Conservation (phyloP, 2,113 vertebrate species). For the Halcyon malimbica region DNA sequence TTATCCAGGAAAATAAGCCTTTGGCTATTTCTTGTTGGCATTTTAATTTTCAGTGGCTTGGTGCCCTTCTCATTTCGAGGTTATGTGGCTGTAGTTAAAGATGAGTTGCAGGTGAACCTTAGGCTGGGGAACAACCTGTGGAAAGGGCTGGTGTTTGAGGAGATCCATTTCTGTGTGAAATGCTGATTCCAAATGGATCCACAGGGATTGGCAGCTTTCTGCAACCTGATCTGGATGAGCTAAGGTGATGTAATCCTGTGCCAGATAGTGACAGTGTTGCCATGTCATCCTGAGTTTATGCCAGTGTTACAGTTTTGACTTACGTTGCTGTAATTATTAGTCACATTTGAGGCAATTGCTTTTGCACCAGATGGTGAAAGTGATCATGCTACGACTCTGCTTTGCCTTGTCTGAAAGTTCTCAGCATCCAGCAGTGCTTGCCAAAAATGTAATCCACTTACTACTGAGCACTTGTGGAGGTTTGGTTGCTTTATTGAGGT, state of each 20-base stretch:
- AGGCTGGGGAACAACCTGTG: neutral
- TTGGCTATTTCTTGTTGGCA: neutral
- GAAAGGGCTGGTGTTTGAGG: neutral
- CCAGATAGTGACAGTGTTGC: accelerated
- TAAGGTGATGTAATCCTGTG: neutral
- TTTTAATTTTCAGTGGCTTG: neutral
- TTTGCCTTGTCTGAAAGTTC: neutral
- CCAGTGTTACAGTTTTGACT: neutral
- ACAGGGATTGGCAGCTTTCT: neutral
- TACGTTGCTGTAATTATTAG: slow-evolving; percentile 4
- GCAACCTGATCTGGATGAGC: neutral
- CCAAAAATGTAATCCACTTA: neutral
- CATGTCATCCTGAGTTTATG: neutral
- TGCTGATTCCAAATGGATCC: neutral
- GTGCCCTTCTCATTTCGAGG: neutral
- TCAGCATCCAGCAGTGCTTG: neutral
- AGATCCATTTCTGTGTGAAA: neutral
- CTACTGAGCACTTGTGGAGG: neutral
- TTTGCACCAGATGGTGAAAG: neutral
- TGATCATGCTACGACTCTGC: neutral
- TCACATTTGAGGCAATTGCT: neutral
- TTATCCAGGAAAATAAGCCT: neutral
- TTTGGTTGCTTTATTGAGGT: neutral
- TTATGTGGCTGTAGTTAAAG: neutral
- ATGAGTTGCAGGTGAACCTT: neutral